Conservation (phyloP, 2,797 vertebrate species). For the Lithobates pipiens region DNA sequence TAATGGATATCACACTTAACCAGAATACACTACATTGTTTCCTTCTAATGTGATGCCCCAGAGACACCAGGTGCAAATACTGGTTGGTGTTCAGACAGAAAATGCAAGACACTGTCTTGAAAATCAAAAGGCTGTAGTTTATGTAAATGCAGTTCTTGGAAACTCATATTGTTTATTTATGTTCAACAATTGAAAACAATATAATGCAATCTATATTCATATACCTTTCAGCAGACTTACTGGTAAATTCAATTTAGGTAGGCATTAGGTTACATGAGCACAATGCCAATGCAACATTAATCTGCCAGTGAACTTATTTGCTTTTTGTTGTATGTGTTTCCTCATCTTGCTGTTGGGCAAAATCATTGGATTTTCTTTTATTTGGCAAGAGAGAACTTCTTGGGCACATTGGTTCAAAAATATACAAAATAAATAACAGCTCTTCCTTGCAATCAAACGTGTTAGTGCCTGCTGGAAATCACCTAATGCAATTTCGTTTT, state of each 20-base stretch:
- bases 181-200: slow-evolving; percentile 6
- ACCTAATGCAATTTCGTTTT: slow-evolving; percentile 39
- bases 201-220: slow-evolving; percentile 38
- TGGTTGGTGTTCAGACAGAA: slow-evolving; percentile 8
- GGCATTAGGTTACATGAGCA: slow-evolving; percentile 11
- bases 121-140: slow-evolving; percentile 14
- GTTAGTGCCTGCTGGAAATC: slow-evolving; percentile 22
- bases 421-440: slow-evolving; percentile 22
- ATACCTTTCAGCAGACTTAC: neutral
- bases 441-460: slow-evolving; percentile 10
- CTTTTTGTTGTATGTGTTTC: slow-evolving; percentile 11
- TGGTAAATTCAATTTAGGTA: slow-evolving; percentile 25
- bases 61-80: slow-evolving; percentile 15
- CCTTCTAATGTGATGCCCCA: neutral
- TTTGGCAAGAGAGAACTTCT: slow-evolving; percentile 32
- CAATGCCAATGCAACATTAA: slow-evolving; percentile 5
- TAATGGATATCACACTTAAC: slow-evolving; percentile 36
- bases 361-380: slow-evolving; percentile 18
- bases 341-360: slow-evolving; percentile 6
- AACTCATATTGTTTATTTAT: slow-evolving; percentile 4
- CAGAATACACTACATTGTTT: slow-evolving; percentile 22
- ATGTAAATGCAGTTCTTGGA: slow-evolving; percentile 24
- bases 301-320: slow-evolving; percentile 21
- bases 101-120: neutral
- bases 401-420: slow-evolving; percentile 16